Percentiles rank a stretch among this genome's conserved stretches.
phyloP scores from a whole-genome alignment of 2,888 invertebrate species.

The Muschampia staudingeri region DNA sequence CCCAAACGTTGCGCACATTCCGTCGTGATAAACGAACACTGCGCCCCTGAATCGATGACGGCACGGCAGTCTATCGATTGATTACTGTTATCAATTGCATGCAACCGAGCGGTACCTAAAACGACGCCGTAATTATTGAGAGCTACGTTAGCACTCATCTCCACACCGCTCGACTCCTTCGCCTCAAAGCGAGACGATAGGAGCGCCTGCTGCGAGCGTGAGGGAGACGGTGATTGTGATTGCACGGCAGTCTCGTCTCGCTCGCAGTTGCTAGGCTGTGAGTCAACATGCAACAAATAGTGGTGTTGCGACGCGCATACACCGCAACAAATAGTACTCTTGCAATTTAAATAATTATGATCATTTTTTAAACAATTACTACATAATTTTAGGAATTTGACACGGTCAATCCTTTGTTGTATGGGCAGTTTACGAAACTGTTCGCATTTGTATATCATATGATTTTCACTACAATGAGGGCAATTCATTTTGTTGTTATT shows the following conservation, averaged over 20 bases:
- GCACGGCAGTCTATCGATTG: not conserved
- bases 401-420: not conserved
- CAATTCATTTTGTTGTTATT: not conserved
- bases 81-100: not conserved
- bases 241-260: not conserved
- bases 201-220: too few relatives aligned
- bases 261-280: not conserved
- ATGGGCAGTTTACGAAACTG: not conserved
- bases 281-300: not conserved
- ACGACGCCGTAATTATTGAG: not conserved
- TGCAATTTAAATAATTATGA: not conserved
- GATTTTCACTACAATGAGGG: not conserved
- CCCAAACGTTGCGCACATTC: not conserved
- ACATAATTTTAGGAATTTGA: not conserved
- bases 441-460: not conserved
- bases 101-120: not conserved
- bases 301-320: not conserved
- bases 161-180: not conserved
- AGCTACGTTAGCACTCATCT: not conserved
- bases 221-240: not conserved
- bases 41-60: not conserved
- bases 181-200: too few relatives aligned
- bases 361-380: not conserved
- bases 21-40: not conserved
- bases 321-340: not conserved